Evolutionary conservation across 2,888 invertebrate genomes (phyloP).

Genomic region (Prenolepis imparis): DNA sequence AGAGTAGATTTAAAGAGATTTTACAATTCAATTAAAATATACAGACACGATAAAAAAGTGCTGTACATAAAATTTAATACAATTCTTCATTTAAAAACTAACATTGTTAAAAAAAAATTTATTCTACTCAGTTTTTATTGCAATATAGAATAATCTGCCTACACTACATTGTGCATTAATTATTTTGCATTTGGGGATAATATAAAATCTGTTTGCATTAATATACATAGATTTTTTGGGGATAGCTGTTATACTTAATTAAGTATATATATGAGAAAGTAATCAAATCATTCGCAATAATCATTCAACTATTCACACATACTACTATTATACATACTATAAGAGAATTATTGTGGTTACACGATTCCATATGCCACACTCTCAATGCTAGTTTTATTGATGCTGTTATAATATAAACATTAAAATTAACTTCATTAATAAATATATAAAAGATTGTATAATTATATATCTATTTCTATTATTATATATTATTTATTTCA

Average conservation of each 20-base stretch:
- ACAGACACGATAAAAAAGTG: not conserved
- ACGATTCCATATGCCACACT: constrained; percentile 29
- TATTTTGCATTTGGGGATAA: not conserved
- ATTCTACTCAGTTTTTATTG: not conserved
- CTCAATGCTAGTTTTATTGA: not conserved
- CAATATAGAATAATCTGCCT: not conserved
- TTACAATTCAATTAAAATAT: not conserved
- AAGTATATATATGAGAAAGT: not conserved
- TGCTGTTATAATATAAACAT: not conserved
- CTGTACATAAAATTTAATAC: not conserved
- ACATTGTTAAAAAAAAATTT: not conserved
- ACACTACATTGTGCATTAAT: not conserved
- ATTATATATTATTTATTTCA: not conserved
- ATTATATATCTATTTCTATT: not conserved
- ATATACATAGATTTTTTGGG: not conserved
- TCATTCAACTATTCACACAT: not conserved
- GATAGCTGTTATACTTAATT: not conserved
- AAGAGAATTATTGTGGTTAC: constrained; percentile 46
- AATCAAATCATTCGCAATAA: constrained; percentile 11
- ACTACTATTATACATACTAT: not conserved
- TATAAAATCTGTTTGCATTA: not conserved
- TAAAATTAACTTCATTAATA: constrained; percentile 46
- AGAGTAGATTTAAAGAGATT: not conserved
- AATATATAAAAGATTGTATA: not conserved
- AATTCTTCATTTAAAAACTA: not conserved